Conservation (phyloP, 2,113 vertebrate genomes). For the Nettapus auritus region DNA sequence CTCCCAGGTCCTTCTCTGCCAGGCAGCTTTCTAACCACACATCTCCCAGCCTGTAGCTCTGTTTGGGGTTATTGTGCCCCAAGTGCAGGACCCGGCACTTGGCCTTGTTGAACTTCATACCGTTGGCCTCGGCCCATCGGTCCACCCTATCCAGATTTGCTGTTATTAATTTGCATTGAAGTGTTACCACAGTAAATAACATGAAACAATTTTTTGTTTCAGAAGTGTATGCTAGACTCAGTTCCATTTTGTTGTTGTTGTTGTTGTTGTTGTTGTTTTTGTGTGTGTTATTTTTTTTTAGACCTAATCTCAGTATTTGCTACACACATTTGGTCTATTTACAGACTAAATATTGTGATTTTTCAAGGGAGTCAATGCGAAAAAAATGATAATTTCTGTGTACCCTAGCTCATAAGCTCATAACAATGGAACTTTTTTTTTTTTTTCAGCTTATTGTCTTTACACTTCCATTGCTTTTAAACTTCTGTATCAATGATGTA, state of each 20-base stretch:
- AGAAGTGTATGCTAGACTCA: not conserved
- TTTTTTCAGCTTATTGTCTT: not conserved
- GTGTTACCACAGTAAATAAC: not conserved
- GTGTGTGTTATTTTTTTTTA: not conserved
- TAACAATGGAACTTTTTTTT: not conserved
- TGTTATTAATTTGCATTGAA: not conserved
- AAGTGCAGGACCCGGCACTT: too few species aligned
- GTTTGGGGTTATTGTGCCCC: too few species aligned
- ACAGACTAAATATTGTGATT: not conserved
- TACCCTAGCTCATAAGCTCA: not conserved
- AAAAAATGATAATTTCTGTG: not conserved
- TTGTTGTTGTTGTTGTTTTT: not conserved
- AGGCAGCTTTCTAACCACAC: too few species aligned
- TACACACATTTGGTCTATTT: not conserved
- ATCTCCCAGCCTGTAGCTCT: too few species aligned
- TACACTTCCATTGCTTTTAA: not conserved
- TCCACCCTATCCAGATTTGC: too few species aligned
- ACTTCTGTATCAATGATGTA: not conserved
- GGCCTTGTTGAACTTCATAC: too few species aligned
- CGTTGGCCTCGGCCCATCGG: too few species aligned
- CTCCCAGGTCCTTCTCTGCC: too few species aligned
- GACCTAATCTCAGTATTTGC: not conserved
- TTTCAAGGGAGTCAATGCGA: not conserved
- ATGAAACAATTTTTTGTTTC: not conserved
- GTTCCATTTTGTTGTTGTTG: not conserved